phyloP scores from a whole-genome alignment of 2,888 invertebrate species.

The Drosophila antonietae region DNA sequence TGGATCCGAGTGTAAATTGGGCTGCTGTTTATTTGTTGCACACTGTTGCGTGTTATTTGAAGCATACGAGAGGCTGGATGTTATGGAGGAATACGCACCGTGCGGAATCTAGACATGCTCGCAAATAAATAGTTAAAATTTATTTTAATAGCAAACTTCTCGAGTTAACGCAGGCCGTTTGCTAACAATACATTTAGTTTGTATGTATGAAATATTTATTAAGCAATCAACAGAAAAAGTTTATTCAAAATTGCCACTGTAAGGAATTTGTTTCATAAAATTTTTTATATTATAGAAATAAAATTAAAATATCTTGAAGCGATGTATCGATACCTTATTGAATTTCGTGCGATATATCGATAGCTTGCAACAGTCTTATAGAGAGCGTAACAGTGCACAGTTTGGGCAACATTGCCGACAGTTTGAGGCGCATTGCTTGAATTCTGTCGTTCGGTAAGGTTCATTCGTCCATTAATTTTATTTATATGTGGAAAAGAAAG shows the following conservation, averaged over 20 bases:
- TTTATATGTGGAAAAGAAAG: constrained; percentile 41
- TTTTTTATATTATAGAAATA: constrained; percentile 12
- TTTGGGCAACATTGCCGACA: constrained; percentile 29
- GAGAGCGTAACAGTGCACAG: constrained; percentile 28
- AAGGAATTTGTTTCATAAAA: constrained; percentile 2
- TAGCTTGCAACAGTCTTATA: constrained; percentile 1
- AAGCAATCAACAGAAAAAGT: not conserved
- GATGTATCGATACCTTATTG: constrained; percentile 8
- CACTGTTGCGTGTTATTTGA: constrained; percentile 17
- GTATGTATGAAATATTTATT: not conserved
- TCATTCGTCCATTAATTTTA: constrained; percentile 44
- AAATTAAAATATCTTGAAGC: constrained; percentile 20
- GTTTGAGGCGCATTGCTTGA: constrained; percentile 49
- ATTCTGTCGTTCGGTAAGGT: constrained; percentile 61
- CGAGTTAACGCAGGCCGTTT: not conserved
- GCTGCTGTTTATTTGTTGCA: constrained; percentile 23
- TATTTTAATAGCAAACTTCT: not conserved
- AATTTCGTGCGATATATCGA: constrained; percentile 10
- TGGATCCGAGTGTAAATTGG: not conserved
- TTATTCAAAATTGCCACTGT: constrained; percentile 14
- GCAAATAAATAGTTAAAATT: constrained; percentile 3
- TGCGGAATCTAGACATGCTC: constrained; percentile 7
- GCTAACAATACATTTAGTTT: not conserved
- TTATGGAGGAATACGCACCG: constrained; percentile 1
- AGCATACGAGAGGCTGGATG: constrained; percentile 7